Evolutionary conservation across 2,888 invertebrate species (phyloP).

Genomic region (Agrochola lychnidis): DNA sequence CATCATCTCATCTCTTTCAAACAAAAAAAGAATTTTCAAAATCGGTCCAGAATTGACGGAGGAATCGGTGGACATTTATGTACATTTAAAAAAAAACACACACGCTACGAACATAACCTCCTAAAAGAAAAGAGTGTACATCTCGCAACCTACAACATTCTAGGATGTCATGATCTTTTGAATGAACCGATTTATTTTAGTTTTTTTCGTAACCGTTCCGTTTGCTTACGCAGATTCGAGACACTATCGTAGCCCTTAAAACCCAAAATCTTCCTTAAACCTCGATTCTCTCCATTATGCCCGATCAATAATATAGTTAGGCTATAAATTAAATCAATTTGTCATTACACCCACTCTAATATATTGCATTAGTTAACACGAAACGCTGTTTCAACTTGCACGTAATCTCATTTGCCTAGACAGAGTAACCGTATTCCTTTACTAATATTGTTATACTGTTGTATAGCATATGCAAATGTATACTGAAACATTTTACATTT

Average conservation of each 20-base stretch:
- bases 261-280: neutral
- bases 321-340: slow-evolving; percentile 54
- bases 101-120: too few species aligned
- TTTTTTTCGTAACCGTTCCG: neutral
- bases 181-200: neutral
- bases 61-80: too few species aligned
- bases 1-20: too few species aligned
- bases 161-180: neutral
- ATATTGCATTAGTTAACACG: slow-evolving; percentile 61
- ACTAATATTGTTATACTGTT: slow-evolving; percentile 56
- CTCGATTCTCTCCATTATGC: slow-evolving; percentile 9
- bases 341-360: slow-evolving; percentile 55
- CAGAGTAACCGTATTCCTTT: slow-evolving; percentile 57
- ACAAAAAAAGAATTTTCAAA: too few species aligned
- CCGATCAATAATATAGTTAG: slow-evolving; percentile 44
- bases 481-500: slow-evolving; percentile 12
- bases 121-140: neutral
- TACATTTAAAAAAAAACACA: too few species aligned
- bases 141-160: neutral
- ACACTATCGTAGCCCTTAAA: neutral
- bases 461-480: slow-evolving; percentile 43
- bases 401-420: slow-evolving; percentile 58
- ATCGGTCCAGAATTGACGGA: too few species aligned
- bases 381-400: slow-evolving; percentile 60
- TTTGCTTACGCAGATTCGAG: neutral